Conservation (phyloP, 2,113 vertebrate species). For the human region GRCh38 chr5:106658501-106659000, state of each 20-base stretch:
- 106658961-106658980: conserved; percentile 28
- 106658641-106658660: not conserved
- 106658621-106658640: not conserved
- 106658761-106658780: not conserved
- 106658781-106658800: not conserved
- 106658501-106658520: not conserved
- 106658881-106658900: conserved; percentile 34
- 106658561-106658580: not conserved
- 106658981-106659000: not conserved
- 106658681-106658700: conserved; percentile 42
- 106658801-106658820: not conserved
- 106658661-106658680: not conserved
- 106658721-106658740: not conserved
- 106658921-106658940: conserved; percentile 42
- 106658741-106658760: not conserved
- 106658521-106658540: not conserved
- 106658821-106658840: conserved; percentile 29
- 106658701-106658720: not conserved
- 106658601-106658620: not conserved
- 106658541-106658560: not conserved
- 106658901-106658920: conserved; percentile 49
- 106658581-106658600: not conserved
- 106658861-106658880: conserved; percentile 20
- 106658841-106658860: conserved; percentile 61
- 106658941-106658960: conserved; percentile 27